These are phyloP conservation scores for Willowsia nigromaculata DNA, from an alignment of 2,888 invertebrate genomes.

Conservation along the genomic window DNA sequence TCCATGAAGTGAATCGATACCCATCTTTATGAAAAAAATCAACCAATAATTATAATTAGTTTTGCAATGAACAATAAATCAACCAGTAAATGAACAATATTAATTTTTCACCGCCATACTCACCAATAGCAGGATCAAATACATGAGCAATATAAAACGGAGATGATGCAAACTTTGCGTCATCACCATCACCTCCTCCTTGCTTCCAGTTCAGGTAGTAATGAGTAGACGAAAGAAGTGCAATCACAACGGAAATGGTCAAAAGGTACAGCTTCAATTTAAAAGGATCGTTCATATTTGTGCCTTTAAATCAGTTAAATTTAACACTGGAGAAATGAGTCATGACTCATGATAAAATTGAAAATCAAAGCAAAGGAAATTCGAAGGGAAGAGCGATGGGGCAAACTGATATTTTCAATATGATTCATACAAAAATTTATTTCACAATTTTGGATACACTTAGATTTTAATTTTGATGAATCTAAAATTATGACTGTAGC, in stretches of 20 bases:
- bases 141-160: constrained; percentile 52
- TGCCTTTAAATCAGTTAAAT: too few relatives aligned
- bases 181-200: background rate
- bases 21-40: background rate
- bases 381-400: too few relatives aligned
- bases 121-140: constrained; percentile 33
- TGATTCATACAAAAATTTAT: too few relatives aligned
- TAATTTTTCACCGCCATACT: background rate
- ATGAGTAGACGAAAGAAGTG: background rate
- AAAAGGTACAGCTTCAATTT: background rate
- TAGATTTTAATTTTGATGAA: too few relatives aligned
- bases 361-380: too few relatives aligned
- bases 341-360: too few relatives aligned
- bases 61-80: background rate
- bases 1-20: constrained; percentile 27
- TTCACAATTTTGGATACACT: too few relatives aligned
- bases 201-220: background rate
- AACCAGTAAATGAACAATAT: background rate
- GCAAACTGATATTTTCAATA: too few relatives aligned
- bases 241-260: background rate
- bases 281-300: background rate
- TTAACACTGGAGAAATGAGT: too few relatives aligned
- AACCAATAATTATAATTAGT: background rate
- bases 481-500: too few relatives aligned
- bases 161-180: background rate